Evolutionary conservation across 2,797 vertebrate genomes (phyloP).

Genomic region (Masticophis lateralis): DNA sequence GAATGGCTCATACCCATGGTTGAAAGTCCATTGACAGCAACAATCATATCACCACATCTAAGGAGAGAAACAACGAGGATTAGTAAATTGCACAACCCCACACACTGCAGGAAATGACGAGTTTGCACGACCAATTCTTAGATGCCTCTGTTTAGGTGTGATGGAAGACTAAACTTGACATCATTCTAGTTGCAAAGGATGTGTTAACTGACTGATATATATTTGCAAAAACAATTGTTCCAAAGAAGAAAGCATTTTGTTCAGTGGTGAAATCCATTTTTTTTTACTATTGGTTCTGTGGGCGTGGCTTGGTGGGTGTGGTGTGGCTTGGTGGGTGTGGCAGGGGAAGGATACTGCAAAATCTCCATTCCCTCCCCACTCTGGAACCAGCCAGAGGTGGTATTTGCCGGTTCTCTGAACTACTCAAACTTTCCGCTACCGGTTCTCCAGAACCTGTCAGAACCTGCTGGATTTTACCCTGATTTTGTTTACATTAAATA

Average conservation of each 20-base stretch:
- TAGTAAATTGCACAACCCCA: background rate
- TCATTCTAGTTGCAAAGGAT: background rate
- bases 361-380: too few relatives aligned
- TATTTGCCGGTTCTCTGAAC: too few relatives aligned
- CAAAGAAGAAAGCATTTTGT: background rate
- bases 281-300: too few relatives aligned
- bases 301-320: too few relatives aligned
- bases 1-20: slow-evolving; percentile 99
- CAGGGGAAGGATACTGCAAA: too few relatives aligned
- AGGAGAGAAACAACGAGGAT: background rate
- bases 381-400: too few relatives aligned
- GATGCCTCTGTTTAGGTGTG: background rate
- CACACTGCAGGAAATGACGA: background rate
- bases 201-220: background rate
- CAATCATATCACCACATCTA: slow-evolving; percentile 98
- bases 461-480: too few relatives aligned
- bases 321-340: too few relatives aligned
- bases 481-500: background rate
- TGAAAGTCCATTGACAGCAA: slow-evolving; percentile 92
- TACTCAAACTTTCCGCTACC: too few relatives aligned
- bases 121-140: background rate
- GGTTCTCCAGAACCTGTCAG: too few relatives aligned
- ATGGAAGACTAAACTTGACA: background rate
- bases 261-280: too few relatives aligned
- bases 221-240: background rate